Conservation (phyloP, 1,140 invertebrate species). For the Aphis gossypii region DNA sequence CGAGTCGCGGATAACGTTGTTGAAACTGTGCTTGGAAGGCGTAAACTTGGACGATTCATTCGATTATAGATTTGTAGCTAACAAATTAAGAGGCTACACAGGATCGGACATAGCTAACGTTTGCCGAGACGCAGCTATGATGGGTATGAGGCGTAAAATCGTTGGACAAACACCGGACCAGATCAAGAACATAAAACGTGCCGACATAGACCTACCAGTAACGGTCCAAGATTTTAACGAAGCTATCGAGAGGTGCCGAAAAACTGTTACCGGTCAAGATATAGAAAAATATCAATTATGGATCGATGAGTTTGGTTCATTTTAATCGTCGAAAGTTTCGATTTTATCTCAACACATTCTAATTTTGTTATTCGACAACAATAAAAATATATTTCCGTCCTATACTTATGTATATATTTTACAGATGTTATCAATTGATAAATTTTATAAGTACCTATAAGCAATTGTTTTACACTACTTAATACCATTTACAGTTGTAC, state of each 20-base stretch:
- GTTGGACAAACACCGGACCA: slow-evolving; percentile 70
- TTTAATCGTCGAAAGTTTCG: slow-evolving; percentile 51
- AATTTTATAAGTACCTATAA: background rate
- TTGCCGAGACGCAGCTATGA: slow-evolving; percentile 76
- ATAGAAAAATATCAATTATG: slow-evolving; percentile 65
- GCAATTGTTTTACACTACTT: background rate
- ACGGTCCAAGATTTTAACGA: slow-evolving; percentile 70
- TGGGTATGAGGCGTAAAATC: slow-evolving; percentile 73
- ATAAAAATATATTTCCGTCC: background rate
- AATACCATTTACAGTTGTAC: background rate
- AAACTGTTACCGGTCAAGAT: slow-evolving; percentile 69
- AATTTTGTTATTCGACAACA: slow-evolving; percentile 9
- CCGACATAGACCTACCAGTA: slow-evolving; percentile 71
- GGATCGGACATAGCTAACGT: slow-evolving; percentile 74
- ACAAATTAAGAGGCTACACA: slow-evolving; percentile 72
- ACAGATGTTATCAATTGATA: background rate
- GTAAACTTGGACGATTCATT: slow-evolving; percentile 68
- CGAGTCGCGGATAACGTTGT: slow-evolving; percentile 69
- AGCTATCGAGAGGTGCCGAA: slow-evolving; percentile 69
- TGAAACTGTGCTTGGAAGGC: slow-evolving; percentile 72
- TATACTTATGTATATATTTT: slow-evolving; percentile 11
- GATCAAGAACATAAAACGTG: slow-evolving; percentile 71
- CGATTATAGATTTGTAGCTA: slow-evolving; percentile 68
- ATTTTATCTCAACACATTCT: background rate
- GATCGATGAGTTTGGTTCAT: slow-evolving; percentile 62